phyloP scores from a whole-genome alignment of 2,113 vertebrate genomes.

The Urocolius indicus region DNA sequence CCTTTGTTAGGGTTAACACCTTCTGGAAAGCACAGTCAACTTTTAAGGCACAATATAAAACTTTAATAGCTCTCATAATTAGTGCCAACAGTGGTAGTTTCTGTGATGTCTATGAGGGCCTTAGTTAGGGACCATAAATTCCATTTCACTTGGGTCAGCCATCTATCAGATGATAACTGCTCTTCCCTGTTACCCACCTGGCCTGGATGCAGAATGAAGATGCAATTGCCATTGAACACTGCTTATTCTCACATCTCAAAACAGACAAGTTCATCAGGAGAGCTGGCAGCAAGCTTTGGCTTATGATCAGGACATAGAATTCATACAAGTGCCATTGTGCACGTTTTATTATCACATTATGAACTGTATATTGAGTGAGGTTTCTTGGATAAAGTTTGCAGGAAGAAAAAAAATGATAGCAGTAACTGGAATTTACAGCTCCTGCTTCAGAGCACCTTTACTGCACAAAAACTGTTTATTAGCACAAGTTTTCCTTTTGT shows the following conservation, averaged over 20 bases:
- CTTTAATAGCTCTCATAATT: neutral
- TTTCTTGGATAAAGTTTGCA: neutral
- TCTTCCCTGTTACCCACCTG: neutral
- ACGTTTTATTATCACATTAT: neutral
- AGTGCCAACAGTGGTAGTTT: neutral
- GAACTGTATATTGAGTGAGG: neutral
- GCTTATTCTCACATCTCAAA: neutral
- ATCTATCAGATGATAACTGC: conserved; percentile 16
- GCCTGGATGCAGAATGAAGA: neutral
- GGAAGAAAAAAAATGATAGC: neutral
- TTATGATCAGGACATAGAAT: fast-evolving
- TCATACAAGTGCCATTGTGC: fast-evolving
- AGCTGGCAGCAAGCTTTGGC: neutral
- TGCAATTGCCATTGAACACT: neutral
- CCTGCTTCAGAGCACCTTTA: conserved; percentile 75
- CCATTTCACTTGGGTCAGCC: conserved; percentile 20
- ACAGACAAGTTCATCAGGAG: fast-evolving
- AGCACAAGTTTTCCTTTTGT: conserved; percentile 77
- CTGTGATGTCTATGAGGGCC: neutral
- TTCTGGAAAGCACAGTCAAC: conserved; percentile 42
- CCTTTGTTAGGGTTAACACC: neutral
- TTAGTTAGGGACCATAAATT: neutral
- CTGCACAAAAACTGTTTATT: conserved; percentile 64
- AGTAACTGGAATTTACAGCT: conserved; percentile 17
- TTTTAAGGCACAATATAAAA: conserved; percentile 51